Evolutionary conservation across 1,140 invertebrate genomes (phyloP).

Genomic region (Caenorhabditis remanei): DNA sequence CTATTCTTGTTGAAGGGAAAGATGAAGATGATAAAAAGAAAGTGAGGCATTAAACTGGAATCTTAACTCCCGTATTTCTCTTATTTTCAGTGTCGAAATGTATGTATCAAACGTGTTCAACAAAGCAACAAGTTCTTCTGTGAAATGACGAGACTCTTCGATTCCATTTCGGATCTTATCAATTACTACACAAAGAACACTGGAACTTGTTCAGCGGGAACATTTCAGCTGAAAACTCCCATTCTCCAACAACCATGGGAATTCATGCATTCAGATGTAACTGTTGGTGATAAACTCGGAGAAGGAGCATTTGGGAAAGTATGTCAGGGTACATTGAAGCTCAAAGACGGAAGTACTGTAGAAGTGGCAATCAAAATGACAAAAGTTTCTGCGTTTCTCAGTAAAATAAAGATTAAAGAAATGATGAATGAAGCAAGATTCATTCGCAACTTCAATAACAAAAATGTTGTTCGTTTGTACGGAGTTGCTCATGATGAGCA

Average conservation of each 20-base stretch:
- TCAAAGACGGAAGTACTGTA: background rate
- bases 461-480: constrained; percentile 64
- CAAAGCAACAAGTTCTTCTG: background rate
- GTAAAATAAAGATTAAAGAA: constrained; percentile 56
- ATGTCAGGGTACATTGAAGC: background rate
- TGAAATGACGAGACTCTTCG: background rate
- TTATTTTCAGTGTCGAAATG: constrained; percentile 2
- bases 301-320: constrained; percentile 57
- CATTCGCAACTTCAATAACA: constrained; percentile 58
- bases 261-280: constrained; percentile 22
- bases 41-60: background rate
- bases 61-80: too few species aligned
- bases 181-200: background rate
- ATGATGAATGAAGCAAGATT: constrained; percentile 64
- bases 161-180: background rate
- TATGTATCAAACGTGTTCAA: background rate
- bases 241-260: constrained; percentile 49
- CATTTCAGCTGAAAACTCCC: constrained; percentile 46
- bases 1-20: background rate
- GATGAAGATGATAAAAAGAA: constrained; percentile 4
- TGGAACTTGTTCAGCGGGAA: background rate
- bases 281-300: constrained; percentile 18
- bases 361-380: constrained; percentile 57
- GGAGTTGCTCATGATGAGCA: constrained; percentile 65
- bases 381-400: constrained; percentile 9